Percentiles rank a stretch among this genome's conserved stretches.
These are phyloP conservation scores for Triplophysa rosa DNA, from an alignment of 2,113 vertebrate genomes.

Conservation along the genomic window DNA sequence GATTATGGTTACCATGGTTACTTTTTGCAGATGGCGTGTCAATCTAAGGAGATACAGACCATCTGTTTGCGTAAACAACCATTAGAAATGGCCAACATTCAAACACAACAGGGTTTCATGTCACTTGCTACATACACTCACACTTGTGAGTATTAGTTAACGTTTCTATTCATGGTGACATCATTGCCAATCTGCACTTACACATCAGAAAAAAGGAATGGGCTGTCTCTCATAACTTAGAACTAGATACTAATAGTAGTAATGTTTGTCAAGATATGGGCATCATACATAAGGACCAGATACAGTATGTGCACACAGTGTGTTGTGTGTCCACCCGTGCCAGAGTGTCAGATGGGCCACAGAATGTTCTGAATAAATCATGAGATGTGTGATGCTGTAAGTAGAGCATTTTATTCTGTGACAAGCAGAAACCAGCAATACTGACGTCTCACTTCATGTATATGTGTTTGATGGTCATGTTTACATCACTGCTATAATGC, in stretches of 20 bases:
- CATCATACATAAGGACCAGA: too few relatives aligned
- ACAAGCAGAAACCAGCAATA: constrained; percentile 31
- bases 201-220: background rate
- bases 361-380: constrained; percentile 67
- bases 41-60: constrained; percentile 30
- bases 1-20: constrained; percentile 26
- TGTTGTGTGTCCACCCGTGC: constrained; percentile 36
- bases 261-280: too few relatives aligned
- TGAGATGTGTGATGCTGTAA: constrained; percentile 53
- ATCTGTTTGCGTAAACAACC: constrained; percentile 37
- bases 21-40: constrained; percentile 32
- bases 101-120: background rate
- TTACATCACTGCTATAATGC: constrained; percentile 33
- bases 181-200: background rate
- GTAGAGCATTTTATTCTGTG: constrained; percentile 57
- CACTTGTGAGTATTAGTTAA: background rate
- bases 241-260: too few relatives aligned
- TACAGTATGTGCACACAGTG: background rate
- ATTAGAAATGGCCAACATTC: background rate
- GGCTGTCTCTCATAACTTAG: too few relatives aligned
- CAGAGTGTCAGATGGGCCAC: constrained; percentile 58
- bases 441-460: background rate
- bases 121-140: background rate
- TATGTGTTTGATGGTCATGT: constrained; percentile 22
- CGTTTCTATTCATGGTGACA: background rate